These are phyloP conservation scores for Acrocera orbiculus DNA, from an alignment of 2,888 invertebrate species.

Conservation along the genomic window DNA sequence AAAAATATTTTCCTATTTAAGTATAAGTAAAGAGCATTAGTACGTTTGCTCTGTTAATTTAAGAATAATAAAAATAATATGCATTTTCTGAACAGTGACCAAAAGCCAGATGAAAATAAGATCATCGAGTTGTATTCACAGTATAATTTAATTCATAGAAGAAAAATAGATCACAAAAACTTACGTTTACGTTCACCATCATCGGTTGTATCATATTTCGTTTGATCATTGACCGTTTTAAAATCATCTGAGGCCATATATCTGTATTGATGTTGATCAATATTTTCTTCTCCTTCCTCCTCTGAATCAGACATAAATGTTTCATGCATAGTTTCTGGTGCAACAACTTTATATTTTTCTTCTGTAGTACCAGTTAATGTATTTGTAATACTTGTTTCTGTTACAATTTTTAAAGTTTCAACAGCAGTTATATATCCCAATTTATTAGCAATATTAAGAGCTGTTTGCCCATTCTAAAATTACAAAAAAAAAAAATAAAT, in stretches of 20 bases:
- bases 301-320: conserved; percentile 97
- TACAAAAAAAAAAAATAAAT: too few species aligned
- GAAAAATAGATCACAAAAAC: conserved; percentile 10
- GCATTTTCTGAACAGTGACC: too few species aligned
- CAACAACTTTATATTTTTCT: conserved; percentile 92
- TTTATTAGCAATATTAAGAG: conserved; percentile 88
- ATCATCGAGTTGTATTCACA: too few species aligned
- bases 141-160: too few species aligned
- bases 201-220: conserved; percentile 47
- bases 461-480: conserved; percentile 82
- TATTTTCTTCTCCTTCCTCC: conserved; percentile 81
- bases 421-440: conserved; percentile 97
- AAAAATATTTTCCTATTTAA: too few species aligned
- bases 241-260: conserved; percentile 70
- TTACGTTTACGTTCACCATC: conserved; percentile 28
- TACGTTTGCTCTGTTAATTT: too few species aligned
- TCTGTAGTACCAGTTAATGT: conserved; percentile 39
- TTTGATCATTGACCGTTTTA: conserved; percentile 59
- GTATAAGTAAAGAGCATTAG: too few species aligned
- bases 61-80: too few species aligned
- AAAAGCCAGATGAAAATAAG: too few species aligned
- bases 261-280: conserved; percentile 51
- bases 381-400: conserved; percentile 54
- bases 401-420: conserved; percentile 85
- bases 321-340: conserved; percentile 98